Base-by-base conservation (phyloP, 2,797 vertebrate species). In the Cottoperca gobio region DNA sequence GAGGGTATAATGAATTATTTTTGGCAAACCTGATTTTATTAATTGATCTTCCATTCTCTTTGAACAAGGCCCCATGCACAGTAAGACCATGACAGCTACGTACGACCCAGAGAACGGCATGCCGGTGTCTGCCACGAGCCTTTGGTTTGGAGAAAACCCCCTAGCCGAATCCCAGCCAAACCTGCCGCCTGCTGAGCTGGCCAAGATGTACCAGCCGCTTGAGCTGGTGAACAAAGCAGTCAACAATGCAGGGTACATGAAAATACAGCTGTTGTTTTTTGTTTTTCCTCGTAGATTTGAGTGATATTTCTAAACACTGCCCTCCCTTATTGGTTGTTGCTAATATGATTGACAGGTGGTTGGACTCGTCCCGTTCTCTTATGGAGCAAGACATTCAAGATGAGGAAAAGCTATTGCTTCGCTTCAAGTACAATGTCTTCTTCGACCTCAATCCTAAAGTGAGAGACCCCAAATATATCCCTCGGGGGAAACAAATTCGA, bases 371-470 rank as follows among this genome's bases (percentile, higher is more conserved):
- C 0, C 95, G 96, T 48, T 99, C 98, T 0, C 96, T 99, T 4
- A 99, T 99, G 98, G 98, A 99, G 80, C 98, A 99, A 89, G 96
- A 94, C 17, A 88, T 99, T 70, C 94, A 93, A 74, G 95, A 98
- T 31, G 95, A 97, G 0, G 97, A 99, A 58, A 95, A 95, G 74
- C 93, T 99, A 58, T 81, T 97, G 73, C 87, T 99, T 40, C 96
- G 98, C 76, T 99, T 98, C 90, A 99, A 99, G 92, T 99, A 99
- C 93, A 98, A 97, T 62, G 95, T 95, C 82, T 99, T 99, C 93
- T 99, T 99, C 89, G 98, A 99, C 92, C 94, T 99, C 86, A 98
- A 99, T 90, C 97, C 98, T 72, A 99, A 99, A 94, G 98, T 99
- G 95, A 95, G 89, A 65, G 16, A 54, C 43, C 2, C 11, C 8